phyloP scores from a whole-genome alignment of 2,888 invertebrate genomes.

The Smittia aterrima region DNA sequence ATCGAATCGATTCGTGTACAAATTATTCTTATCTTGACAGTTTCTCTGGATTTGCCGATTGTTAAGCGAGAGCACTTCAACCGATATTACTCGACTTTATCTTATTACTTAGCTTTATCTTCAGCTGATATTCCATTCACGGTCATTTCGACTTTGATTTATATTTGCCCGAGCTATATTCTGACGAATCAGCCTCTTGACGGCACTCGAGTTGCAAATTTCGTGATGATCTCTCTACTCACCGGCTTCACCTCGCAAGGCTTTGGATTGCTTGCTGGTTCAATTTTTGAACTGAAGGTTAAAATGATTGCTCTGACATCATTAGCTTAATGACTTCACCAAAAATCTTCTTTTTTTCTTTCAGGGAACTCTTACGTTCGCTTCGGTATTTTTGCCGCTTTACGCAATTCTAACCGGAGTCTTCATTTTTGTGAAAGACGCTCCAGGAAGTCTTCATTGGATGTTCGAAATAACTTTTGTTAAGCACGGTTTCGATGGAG shows the following conservation, averaged over 20 bases:
- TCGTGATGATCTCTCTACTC: neutral
- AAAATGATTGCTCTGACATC: no score
- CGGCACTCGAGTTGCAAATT: neutral
- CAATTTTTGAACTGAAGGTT: neutral
- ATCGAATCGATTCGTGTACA: neutral
- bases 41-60: slow-evolving; percentile 71
- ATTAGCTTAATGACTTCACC: no score
- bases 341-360: no score
- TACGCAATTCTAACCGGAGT: neutral
- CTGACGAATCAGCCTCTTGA: neutral
- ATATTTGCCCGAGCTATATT: neutral
- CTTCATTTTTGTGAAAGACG: neutral
- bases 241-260: neutral
- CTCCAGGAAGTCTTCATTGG: neutral
- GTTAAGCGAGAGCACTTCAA: slow-evolving; percentile 72
- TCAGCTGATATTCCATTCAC: slow-evolving; percentile 66
- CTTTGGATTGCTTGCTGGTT: neutral
- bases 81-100: slow-evolving; percentile 71
- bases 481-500: neutral
- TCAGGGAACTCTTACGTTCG: neutral
- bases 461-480: neutral
- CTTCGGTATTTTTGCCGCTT: neutral
- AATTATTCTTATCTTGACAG: neutral
- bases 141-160: neutral
- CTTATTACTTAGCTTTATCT: slow-evolving; percentile 73